Percentiles rank a stretch among this genome's conserved stretches.
phyloP scores from a whole-genome alignment of 53 echinoderm and acorn worm genomes.

The Patiria pectinifera region DNA sequence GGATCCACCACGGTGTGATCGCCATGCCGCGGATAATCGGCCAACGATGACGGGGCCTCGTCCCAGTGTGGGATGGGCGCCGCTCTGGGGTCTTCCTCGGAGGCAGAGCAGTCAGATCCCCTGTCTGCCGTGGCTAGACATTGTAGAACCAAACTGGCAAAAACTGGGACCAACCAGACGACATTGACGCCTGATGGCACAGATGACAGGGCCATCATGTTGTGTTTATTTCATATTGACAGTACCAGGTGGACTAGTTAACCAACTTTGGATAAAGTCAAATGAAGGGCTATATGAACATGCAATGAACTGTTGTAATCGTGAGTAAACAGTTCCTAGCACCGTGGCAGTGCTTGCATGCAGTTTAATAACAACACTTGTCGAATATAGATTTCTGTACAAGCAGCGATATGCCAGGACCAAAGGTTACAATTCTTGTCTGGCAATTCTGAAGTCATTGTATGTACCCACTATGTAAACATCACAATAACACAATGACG shows the following conservation, averaged over 20 bases:
- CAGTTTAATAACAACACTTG: no score
- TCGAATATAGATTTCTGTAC: no score
- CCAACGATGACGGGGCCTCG: constrained; percentile 44
- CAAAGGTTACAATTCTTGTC: no score
- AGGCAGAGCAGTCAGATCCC: background rate
- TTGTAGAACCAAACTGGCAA: background rate
- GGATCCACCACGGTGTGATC: constrained; percentile 44
- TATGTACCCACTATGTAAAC: no score
- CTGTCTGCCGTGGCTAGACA: background rate
- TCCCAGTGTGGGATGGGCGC: constrained; percentile 56
- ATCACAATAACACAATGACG: no score
- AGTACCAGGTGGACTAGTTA: background rate
- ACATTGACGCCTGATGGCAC: background rate
- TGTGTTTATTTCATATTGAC: background rate
- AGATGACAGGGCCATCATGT: background rate
- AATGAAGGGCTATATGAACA: no score
- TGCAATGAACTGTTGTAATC: no score
- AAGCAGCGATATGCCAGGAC: no score
- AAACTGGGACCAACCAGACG: background rate
- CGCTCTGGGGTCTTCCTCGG: background rate
- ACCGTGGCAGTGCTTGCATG: no score
- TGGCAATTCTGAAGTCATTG: no score
- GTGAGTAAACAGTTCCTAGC: no score
- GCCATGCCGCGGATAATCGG: constrained; percentile 38
- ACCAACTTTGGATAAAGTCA: no score